Conservation (phyloP, 2,113 vertebrate genomes). For the Burhinus oedicnemus region DNA sequence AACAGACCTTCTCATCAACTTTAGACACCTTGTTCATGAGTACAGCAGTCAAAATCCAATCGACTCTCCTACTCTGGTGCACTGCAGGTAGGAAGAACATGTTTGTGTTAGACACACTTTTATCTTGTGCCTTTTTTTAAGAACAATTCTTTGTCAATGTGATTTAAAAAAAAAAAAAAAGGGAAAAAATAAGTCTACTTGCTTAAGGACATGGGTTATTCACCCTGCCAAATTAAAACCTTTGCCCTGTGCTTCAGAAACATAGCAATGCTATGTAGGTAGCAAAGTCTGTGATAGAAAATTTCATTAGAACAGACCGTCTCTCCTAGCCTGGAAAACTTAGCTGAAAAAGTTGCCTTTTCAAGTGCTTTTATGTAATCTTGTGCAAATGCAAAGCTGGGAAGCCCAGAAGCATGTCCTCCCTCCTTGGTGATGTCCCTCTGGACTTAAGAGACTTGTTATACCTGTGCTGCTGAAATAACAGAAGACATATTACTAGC, state of each 20-base stretch:
- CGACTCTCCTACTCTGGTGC: conserved; percentile 87
- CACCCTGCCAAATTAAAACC: not conserved
- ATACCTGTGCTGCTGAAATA: not conserved
- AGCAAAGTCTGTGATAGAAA: not conserved
- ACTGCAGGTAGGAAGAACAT: conserved; percentile 87
- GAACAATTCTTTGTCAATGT: not conserved
- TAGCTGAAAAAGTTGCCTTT: not conserved
- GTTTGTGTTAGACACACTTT: not conserved
- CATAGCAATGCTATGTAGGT: accelerated
- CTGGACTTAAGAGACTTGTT: not conserved
- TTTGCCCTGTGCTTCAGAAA: not conserved
- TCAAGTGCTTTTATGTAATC: not conserved
- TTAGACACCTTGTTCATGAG: conserved; percentile 90
- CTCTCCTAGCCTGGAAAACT: not conserved
- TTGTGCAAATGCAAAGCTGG: not conserved
- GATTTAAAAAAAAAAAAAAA: not conserved
- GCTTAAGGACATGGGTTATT: not conserved
- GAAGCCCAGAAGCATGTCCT: not conserved
- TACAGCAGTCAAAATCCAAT: conserved; percentile 86
- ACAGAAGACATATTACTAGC: not conserved
- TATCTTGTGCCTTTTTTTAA: not conserved
- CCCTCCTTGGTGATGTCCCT: not conserved
- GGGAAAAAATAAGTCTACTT: not conserved
- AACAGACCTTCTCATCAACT: conserved; percentile 92
- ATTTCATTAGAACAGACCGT: not conserved